Conservation (phyloP, 2,113 vertebrate genomes). For the Pomatorhinus ruficollis region DNA sequence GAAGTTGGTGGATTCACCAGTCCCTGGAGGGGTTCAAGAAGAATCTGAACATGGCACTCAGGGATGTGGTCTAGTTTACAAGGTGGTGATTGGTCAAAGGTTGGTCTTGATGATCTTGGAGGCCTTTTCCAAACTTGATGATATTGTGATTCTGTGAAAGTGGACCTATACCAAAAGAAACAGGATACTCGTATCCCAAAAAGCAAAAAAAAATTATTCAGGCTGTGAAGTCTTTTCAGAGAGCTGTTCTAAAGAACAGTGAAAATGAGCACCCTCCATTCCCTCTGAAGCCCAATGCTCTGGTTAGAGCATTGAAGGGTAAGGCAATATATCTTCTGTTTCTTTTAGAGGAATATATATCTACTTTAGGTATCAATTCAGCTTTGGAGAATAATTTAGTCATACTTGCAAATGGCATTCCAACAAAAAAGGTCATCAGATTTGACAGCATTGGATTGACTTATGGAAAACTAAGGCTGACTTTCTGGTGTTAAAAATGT, state of each 20-base stretch:
- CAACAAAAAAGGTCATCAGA: background rate
- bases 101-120: background rate
- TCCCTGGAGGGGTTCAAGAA: background rate
- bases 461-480: background rate
- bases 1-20: background rate
- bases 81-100: background rate
- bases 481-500: background rate
- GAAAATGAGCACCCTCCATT: background rate
- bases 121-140: background rate
- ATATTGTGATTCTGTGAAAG: background rate
- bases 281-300: background rate
- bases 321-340: background rate
- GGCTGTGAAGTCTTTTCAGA: background rate
- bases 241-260: background rate
- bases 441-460: background rate
- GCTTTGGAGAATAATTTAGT: background rate
- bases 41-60: background rate
- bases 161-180: background rate
- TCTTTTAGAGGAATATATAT: background rate
- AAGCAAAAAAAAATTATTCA: background rate
- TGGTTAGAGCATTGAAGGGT: background rate
- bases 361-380: background rate
- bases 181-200: background rate
- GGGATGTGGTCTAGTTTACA: background rate
- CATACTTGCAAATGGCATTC: constrained; percentile 1